Evolutionary conservation across 2,888 invertebrate genomes (phyloP).

Genomic region (Blomia tropicalis): DNA sequence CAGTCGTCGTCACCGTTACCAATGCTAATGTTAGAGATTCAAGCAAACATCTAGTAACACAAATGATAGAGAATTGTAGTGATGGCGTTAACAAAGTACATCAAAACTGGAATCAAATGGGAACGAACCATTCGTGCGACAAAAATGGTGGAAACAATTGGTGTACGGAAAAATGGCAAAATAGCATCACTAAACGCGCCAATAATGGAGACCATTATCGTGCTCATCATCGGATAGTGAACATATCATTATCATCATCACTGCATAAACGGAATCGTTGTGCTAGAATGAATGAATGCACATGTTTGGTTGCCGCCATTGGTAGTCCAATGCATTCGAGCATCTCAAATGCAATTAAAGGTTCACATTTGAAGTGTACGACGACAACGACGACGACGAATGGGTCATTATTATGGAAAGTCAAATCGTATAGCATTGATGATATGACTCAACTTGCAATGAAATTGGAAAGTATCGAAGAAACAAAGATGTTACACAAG

Average conservation of each 20-base stretch:
- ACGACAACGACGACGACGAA: too few species aligned
- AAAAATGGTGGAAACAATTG: too few species aligned
- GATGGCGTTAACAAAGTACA: neutral
- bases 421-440: slow-evolving; percentile 30
- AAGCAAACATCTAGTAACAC: too few species aligned
- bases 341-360: slow-evolving; percentile 6
- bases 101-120: neutral
- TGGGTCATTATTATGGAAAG: too few species aligned
- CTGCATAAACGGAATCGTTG: slow-evolving; percentile 17
- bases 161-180: too few species aligned
- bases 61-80: neutral
- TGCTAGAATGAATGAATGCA: neutral
- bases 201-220: slow-evolving; percentile 10
- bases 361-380: too few species aligned
- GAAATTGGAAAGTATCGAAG: slow-evolving; percentile 10
- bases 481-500: slow-evolving; percentile 27
- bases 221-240: neutral
- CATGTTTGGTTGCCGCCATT: neutral
- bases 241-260: slow-evolving; percentile 17
- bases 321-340: neutral
- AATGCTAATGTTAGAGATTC: neutral
- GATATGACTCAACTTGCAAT: slow-evolving; percentile 29
- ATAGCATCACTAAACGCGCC: neutral
- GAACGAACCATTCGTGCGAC: too few species aligned
- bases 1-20: neutral